Evolutionary conservation across 2,888 invertebrate species (phyloP).

Genomic region (Parasteatoda lunata): DNA sequence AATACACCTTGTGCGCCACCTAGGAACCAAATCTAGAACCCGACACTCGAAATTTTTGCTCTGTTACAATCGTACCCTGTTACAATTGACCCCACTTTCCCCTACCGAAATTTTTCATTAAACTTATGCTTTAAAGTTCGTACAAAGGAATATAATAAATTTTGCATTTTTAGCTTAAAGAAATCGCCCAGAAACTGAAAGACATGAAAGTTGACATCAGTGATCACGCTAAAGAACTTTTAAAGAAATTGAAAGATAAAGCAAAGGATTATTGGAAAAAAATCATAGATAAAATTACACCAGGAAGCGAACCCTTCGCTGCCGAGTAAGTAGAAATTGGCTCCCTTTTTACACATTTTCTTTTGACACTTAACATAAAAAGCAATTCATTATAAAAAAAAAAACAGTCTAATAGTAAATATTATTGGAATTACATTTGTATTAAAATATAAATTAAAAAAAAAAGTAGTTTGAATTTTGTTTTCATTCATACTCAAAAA

Average conservation of each 20-base stretch:
- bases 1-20: too few relatives aligned
- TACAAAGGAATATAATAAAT: too few relatives aligned
- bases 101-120: too few relatives aligned
- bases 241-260: neutral
- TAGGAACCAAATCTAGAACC: too few relatives aligned
- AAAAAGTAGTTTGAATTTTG: too few relatives aligned
- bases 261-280: neutral
- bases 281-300: neutral
- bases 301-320: neutral
- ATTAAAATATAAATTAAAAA: too few relatives aligned
- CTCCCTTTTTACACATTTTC: neutral
- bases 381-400: neutral
- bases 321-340: neutral
- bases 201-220: slow-evolving; percentile 12
- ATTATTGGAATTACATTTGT: too few relatives aligned
- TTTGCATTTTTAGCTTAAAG: neutral
- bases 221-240: neutral
- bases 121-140: too few relatives aligned
- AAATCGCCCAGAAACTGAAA: neutral
- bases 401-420: neutral
- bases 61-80: too few relatives aligned
- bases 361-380: neutral
- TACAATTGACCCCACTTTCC: too few relatives aligned
- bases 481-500: too few relatives aligned
- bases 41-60: too few relatives aligned